phyloP scores from a whole-genome alignment of 2,113 vertebrate species.

The Gavialis gangeticus region DNA sequence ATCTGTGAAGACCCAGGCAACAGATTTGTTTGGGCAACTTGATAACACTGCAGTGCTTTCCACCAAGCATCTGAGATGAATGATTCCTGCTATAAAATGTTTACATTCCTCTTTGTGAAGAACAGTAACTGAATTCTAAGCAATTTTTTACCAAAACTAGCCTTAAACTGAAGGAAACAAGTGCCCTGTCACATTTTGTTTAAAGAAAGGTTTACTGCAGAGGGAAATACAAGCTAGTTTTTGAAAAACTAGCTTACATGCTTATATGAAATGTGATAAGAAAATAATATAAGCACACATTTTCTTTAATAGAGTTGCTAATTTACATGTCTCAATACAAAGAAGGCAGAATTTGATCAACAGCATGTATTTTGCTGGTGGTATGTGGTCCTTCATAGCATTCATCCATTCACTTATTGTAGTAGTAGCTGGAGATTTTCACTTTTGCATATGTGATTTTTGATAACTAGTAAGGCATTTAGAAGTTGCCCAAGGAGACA shows the following conservation, averaged over 20 bases:
- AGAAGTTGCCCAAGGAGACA: constrained; percentile 37
- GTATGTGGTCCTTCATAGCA: background rate
- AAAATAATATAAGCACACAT: background rate
- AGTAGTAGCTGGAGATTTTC: background rate
- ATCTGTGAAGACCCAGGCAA: background rate
- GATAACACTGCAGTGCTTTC: background rate
- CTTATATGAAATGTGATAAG: background rate
- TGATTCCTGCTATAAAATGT: rapidly evolving
- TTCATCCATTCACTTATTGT: background rate
- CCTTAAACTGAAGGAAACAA: background rate
- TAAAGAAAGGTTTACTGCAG: background rate
- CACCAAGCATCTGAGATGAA: background rate
- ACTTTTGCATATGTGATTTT: constrained; percentile 19
- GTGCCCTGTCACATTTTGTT: background rate
- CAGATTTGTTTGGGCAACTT: rapidly evolving
- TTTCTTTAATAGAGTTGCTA: background rate
- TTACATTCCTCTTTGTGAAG: rapidly evolving
- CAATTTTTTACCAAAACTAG: rapidly evolving
- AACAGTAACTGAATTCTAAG: background rate
- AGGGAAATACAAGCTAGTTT: background rate
- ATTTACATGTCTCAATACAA: background rate
- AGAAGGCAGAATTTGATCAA: background rate
- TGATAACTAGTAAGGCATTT: constrained; percentile 10
- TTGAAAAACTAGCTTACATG: background rate
- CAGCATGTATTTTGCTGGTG: background rate